Evolutionary conservation across 1,140 invertebrate species (phyloP), one percentile per base, ranked within the genome.

Genomic region (Liolophura sinensis): DNA sequence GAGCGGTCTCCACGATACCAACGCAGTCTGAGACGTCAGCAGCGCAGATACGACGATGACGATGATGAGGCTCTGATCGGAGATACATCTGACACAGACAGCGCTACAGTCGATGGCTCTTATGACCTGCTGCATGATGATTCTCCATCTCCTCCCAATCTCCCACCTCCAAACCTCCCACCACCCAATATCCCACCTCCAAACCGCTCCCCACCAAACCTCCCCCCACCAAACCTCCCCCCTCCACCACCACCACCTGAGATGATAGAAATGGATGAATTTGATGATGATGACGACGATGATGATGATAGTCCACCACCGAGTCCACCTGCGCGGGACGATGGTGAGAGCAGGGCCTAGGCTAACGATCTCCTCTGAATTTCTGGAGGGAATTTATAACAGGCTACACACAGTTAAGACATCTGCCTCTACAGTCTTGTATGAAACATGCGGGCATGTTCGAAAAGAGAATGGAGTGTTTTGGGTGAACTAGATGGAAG

Each of bases 51-150:
- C 16, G 68, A 74, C 16, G 69, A 70, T 31, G 75, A 78, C 18
- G 64, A 67, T 25, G 75, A 77, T 51, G 68, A 72, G 0, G 64
- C 58, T 24, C 31, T 40, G 66, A 65, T n/a, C 22, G 69, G 15
- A 63, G 65, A 56, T 62, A 65, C 6, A 48, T 71, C 18, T 9
- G 31, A 22, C 52, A 62, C 20, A 58, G 60, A 52, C 27, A 52
- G 27, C 20, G 69, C 62, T 5, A 70, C 64, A 64, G 54, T 67
- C 11, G 61, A 67, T 15, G 69, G 65, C 1, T 57, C 58, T 22
- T 70, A 67, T 27, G 65, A 66, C 46, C 16, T 70, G 25, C 16
- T 65, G 16, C 58, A 31, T 27, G 64, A 63, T 5, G 65, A 70
- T 24, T 27, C 63, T 25, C 47, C 68, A 0, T 27, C 46, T 27